These are phyloP conservation scores for Epinephelus cyanopodus DNA, from an alignment of 2,113 vertebrate genomes.

Conservation along the genomic window DNA sequence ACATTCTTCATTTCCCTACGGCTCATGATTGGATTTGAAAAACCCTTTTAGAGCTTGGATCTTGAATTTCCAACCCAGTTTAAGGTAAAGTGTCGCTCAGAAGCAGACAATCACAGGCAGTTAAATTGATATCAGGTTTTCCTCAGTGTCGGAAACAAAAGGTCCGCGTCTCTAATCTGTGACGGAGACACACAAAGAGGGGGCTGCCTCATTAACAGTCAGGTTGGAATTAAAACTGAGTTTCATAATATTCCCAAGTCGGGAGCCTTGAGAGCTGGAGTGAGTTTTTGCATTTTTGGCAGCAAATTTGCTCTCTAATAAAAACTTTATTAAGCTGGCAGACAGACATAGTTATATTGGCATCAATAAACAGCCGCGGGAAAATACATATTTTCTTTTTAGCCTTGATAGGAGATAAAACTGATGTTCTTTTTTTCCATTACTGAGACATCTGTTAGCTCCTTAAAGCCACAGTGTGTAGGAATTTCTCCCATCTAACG, in stretches of 20 bases:
- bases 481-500: too few relatives aligned
- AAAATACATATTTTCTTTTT: slow-evolving; percentile 69
- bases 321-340: slow-evolving; percentile 79
- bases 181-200: slow-evolving; percentile 38
- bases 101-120: slow-evolving; percentile 1
- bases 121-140: slow-evolving; percentile 7
- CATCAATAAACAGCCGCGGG: slow-evolving; percentile 63
- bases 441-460: slow-evolving; percentile 40
- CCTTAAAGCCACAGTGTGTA: too few relatives aligned
- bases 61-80: slow-evolving; percentile 21
- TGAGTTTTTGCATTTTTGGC: slow-evolving; percentile 66
- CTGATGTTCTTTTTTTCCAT: slow-evolving; percentile 51
- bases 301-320: slow-evolving; percentile 69
- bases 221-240: slow-evolving; percentile 57
- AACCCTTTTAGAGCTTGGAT: slow-evolving; percentile 3
- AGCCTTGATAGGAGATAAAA: slow-evolving; percentile 61
- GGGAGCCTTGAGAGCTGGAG: slow-evolving; percentile 53
- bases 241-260: slow-evolving; percentile 66
- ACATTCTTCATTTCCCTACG: slow-evolving; percentile 20
- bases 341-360: slow-evolving; percentile 60
- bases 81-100: slow-evolving; percentile 16
- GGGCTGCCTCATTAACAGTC: slow-evolving; percentile 67
- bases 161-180: slow-evolving; percentile 15
- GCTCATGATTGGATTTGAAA: slow-evolving; percentile 15
- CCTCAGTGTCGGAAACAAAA: slow-evolving; percentile 9